phyloP scores from a whole-genome alignment of 2,888 invertebrate species.

The Agrotis segetum region DNA sequence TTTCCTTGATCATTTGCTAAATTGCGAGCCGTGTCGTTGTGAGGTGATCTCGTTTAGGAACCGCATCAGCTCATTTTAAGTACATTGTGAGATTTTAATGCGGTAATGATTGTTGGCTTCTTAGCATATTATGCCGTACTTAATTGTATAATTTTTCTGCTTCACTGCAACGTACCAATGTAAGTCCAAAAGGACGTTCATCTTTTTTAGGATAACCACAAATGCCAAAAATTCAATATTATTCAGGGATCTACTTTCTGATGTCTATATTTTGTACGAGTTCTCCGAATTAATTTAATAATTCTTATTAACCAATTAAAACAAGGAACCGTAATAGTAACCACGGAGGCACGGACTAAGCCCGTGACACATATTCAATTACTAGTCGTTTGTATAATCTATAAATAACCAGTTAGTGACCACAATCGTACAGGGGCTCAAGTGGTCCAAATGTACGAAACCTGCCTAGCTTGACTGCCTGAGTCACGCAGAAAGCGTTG shows the following conservation, averaged over 20 bases:
- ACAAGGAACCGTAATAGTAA: constrained; percentile 19
- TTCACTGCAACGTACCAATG: too few relatives aligned
- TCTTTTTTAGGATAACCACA: too few relatives aligned
- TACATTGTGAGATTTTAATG: constrained; percentile 23
- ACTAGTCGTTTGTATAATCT: constrained; percentile 54
- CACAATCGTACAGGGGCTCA: constrained; percentile 53
- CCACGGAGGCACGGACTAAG: constrained; percentile 32
- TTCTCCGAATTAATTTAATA: constrained; percentile 2
- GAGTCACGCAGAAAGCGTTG: constrained; percentile 71
- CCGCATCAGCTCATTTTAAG: constrained; percentile 16
- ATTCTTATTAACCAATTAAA: constrained; percentile 21
- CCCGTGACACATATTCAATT: constrained; percentile 57
- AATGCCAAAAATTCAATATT: background rate
- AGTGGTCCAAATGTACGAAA: constrained; percentile 69
- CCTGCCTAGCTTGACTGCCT: constrained; percentile 57
- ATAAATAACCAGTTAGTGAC: constrained; percentile 59
- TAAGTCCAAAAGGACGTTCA: too few relatives aligned
- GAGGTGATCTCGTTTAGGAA: constrained; percentile 11
- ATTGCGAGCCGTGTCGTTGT: constrained; percentile 25
- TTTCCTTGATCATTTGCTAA: constrained; percentile 56
- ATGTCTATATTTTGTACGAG: background rate
- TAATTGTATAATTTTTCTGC: background rate
- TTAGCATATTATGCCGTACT: background rate
- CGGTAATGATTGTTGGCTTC: constrained; percentile 11
- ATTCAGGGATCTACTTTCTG: background rate